Evolutionary conservation across 2,888 invertebrate genomes (phyloP), one percentile per base, ranked within the genome.

Genomic region (Ellobium chinense): DNA sequence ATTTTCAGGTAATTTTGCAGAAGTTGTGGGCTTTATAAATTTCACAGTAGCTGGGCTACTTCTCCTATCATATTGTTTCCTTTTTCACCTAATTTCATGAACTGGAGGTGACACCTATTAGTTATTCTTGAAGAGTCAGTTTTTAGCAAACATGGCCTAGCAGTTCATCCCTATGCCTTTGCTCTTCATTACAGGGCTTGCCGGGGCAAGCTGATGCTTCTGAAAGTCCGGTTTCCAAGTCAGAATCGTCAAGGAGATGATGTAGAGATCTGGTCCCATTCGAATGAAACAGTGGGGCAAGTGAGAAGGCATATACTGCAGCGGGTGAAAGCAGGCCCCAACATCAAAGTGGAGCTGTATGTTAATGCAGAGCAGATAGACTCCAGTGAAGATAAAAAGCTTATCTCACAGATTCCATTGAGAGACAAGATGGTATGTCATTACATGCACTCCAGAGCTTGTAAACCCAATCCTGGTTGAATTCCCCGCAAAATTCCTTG

Each of bases 231-330:
- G 89, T 96, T 98, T 94, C 96, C 97, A 93, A 95, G 96, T 93
- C 96, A 96, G 85, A 96, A 96, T 18, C 96, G 97, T 88, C 91
- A 91, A 83, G 87, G 88, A 73, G 98, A 99, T 85, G 98, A 99
- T 91, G 94, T 98, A 88, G 98, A 99, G 92, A 94, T 99, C 82
- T 96, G 95, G 92, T 97, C 98, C 65, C 99, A 99, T 93, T 96
- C 96, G 82, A 98, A 99, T 93, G 98, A 99, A 92, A 98, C 98
- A 2, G 94, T 99, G 87, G 96, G 96, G 76, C 96, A 97, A 54
- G 94, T 98, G 83, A 95, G 98, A 85, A 94, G 97, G 80, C 93
- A 93, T 84, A 92, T 94, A 82, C 85, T 92, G 73, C 89, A 88
- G 73, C 84, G 96, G 79, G 92, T 94, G 68, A 94, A 94, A 89